These are phyloP conservation scores for Aeoliscus strigatus DNA, from an alignment of 2,797 vertebrate genomes.

Conservation along the genomic window DNA sequence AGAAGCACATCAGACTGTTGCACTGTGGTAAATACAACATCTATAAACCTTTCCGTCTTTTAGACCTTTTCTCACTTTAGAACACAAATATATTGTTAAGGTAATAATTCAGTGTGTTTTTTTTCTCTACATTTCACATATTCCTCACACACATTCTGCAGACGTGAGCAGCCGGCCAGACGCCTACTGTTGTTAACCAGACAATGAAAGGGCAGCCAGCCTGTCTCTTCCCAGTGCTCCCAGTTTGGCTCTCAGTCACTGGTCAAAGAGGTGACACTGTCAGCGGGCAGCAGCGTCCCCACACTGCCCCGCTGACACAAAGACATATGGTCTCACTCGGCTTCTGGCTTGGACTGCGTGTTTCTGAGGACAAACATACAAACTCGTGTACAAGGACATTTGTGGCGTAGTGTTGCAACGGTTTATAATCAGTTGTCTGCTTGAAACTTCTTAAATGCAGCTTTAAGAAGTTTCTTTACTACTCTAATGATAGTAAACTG, in stretches of 20 bases:
- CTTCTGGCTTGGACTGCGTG: conserved; percentile 30
- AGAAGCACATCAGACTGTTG: no score
- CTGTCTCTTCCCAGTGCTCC: conserved; percentile 42
- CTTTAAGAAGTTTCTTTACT: no score
- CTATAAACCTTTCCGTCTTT: no score
- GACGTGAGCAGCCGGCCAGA: conserved; percentile 20
- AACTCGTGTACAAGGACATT: conserved; percentile 14
- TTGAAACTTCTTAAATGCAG: no score
- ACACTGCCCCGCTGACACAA: conserved; percentile 35
- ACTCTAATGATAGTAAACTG: no score
- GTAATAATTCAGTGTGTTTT: no score
- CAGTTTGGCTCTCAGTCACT: conserved; percentile 35
- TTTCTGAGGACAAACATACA: conserved; percentile 3
- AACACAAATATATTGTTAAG: no score
- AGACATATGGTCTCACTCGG: conserved; percentile 54
- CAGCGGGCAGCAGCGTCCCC: conserved; percentile 43
- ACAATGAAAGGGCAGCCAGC: conserved; percentile 37
- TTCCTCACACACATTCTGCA: conserved; percentile 1
- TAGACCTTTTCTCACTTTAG: no score
- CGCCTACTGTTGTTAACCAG: conserved; percentile 28
- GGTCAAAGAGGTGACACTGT: conserved; percentile 56
- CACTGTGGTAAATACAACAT: no score
- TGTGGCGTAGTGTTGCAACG: no score
- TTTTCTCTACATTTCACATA: conserved; percentile 1
- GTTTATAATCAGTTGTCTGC: no score